A percentile compares a stretch with the other conserved stretches of the same genome.
phyloP scores from a whole-genome alignment of 1,140 invertebrate genomes.

The roundworm (Caenorhabditis elegans) region WBcel235 BX284604.4:1062501-1063000 shows the following conservation, averaged over 20 bases:
- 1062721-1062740: conserved; percentile 78
- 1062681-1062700: too few relatives aligned
- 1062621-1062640: conserved; percentile 66
- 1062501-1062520: conserved; percentile 66
- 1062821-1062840: conserved; percentile 66
- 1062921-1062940: conserved; percentile 3
- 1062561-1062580: conserved; percentile 54
- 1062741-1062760: conserved; percentile 71
- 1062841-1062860: conserved; percentile 66
- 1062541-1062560: conserved; percentile 42
- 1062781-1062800: conserved; percentile 70
- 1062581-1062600: conserved; percentile 66
- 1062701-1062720: conserved; percentile 82
- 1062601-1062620: conserved; percentile 66
- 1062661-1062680: too few relatives aligned
- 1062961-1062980: neutral
- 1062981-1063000: conserved; percentile 18
- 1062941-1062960: conserved; percentile 25
- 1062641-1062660: conserved; percentile 63
- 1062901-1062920: neutral
- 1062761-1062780: conserved; percentile 71
- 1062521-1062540: conserved; percentile 64
- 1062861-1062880: conserved; percentile 64
- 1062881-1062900: neutral
- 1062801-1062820: conserved; percentile 67